phyloP scores from a whole-genome alignment of 2,113 vertebrate species.

The Ictidomys tridecemlineatus region DNA sequence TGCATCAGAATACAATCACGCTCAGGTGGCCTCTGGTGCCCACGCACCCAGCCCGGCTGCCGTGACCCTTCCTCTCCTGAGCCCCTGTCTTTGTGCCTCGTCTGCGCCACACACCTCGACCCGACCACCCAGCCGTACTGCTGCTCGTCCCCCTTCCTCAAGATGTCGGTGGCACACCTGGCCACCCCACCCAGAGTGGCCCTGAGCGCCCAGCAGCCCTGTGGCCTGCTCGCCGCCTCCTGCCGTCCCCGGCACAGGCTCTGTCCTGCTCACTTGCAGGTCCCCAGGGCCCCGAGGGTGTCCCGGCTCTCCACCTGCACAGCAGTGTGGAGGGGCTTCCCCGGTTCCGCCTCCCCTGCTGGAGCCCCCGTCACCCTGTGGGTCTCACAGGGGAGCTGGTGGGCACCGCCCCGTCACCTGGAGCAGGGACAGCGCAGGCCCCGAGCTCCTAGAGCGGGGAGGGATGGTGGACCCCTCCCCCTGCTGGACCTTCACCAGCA shows the following conservation, averaged over 20 bases:
- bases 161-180: too few species aligned
- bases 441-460: neutral
- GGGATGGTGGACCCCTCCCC: too few species aligned
- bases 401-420: accelerated
- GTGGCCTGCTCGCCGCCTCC: too few species aligned
- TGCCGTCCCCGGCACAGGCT: neutral
- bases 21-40: neutral
- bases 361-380: accelerated
- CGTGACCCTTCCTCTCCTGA: neutral
- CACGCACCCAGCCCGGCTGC: neutral
- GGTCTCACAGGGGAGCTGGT: neutral
- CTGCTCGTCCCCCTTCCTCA: neutral
- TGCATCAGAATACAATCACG: neutral
- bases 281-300: accelerated
- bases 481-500: too few species aligned
- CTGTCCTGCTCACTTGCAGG: accelerated
- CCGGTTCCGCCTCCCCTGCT: too few species aligned
- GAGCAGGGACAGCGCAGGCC: neutral
- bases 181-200: neutral
- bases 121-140: accelerated
- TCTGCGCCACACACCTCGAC: accelerated
- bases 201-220: neutral
- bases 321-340: accelerated
- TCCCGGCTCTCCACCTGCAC: accelerated
- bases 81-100: neutral